Evolutionary conservation across 2,113 vertebrate species (phyloP).

Genomic region (Pelodiscus sinensis): DNA sequence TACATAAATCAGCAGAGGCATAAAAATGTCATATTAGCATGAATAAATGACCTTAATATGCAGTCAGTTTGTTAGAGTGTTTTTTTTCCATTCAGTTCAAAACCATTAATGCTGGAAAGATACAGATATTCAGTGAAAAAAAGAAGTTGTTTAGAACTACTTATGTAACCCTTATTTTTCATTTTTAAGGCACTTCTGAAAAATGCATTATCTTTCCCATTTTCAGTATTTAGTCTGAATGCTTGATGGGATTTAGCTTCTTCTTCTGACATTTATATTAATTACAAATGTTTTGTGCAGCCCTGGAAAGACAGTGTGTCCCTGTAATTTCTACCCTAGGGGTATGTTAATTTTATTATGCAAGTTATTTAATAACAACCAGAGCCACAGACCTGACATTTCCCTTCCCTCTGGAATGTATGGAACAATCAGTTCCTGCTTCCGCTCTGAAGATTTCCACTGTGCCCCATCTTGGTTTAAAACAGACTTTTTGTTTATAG

Average conservation of each 20-base stretch:
- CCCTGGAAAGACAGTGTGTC: not conserved
- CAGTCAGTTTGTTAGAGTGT: not conserved
- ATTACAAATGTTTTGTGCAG: not conserved
- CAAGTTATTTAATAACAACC: not conserved
- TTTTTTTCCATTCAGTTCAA: not conserved
- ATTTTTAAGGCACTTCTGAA: not conserved
- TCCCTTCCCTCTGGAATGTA: accelerated
- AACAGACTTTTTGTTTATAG: not conserved
- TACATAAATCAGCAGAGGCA: not conserved
- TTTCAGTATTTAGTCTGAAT: not conserved
- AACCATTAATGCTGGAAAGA: not conserved
- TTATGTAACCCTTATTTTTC: not conserved
- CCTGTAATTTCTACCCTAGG: not conserved
- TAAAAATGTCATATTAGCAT: not conserved
- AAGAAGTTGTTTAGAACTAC: not conserved
- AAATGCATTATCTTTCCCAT: not conserved
- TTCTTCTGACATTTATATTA: not conserved
- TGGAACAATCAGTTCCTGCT: not conserved
- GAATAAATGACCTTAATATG: not conserved
- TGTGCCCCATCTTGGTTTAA: not conserved
- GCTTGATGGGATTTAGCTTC: not conserved
- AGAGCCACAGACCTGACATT: not conserved
- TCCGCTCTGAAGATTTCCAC: not conserved
- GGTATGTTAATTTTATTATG: not conserved
- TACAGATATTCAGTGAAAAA: not conserved